A percentile compares a stretch with the other conserved stretches of the same genome.
These are phyloP conservation scores for Glareola pratincola DNA, from an alignment of 2,113 vertebrate genomes.

Conservation along the genomic window DNA sequence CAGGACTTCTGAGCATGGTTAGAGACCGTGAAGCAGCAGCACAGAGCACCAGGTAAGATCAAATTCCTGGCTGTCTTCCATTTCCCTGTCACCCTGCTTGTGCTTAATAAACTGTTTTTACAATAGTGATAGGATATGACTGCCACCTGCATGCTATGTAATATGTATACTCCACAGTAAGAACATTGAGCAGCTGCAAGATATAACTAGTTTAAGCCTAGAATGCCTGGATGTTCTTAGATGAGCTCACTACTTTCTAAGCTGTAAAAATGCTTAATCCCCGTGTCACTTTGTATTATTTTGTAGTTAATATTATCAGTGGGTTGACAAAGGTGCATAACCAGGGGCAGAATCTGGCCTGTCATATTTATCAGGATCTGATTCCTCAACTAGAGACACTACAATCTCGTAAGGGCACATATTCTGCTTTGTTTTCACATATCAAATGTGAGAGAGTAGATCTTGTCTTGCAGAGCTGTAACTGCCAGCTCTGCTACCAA, in stretches of 20 bases:
- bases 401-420: background rate
- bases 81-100: constrained; percentile 67
- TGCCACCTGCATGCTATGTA: constrained; percentile 61
- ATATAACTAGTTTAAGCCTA: background rate
- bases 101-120: constrained; percentile 60
- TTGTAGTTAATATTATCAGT: constrained; percentile 4
- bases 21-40: constrained; percentile 83
- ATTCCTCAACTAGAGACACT: background rate
- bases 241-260: constrained; percentile 21
- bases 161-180: background rate
- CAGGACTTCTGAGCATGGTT: constrained; percentile 69
- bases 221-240: constrained; percentile 42
- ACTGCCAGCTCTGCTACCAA: background rate
- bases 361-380: background rate
- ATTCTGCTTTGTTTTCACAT: background rate
- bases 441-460: background rate
- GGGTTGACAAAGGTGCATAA: constrained; percentile 8
- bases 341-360: constrained; percentile 9
- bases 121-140: constrained; percentile 74
- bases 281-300: constrained; percentile 44
- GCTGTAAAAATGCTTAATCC: constrained; percentile 48
- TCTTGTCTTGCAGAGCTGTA: background rate
- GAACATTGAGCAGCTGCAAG: constrained; percentile 49
- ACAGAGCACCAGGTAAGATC: constrained; percentile 81
- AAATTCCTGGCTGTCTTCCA: constrained; percentile 75